Conservation (phyloP, 1,140 invertebrate genomes). For the Macrobrachium nipponense region DNA sequence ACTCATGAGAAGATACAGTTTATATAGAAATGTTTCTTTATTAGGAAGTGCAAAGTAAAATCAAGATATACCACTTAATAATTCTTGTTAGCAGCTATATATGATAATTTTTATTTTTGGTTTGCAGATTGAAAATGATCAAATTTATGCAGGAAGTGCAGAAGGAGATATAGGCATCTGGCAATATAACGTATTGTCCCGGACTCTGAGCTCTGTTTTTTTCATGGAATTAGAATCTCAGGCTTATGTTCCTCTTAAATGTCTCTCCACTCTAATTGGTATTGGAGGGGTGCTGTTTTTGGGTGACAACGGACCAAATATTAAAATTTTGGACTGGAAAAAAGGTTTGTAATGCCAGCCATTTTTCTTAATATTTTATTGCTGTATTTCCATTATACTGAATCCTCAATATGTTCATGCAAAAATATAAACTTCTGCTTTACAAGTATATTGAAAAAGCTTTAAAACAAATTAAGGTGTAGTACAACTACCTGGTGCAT, state of each 20-base stretch:
- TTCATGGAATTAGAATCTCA: slow-evolving; percentile 27
- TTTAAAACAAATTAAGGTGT: too few species aligned
- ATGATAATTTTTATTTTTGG: background rate
- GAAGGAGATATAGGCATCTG: slow-evolving; percentile 38
- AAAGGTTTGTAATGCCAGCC: background rate
- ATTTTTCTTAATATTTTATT: too few species aligned
- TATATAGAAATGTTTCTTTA: too few species aligned
- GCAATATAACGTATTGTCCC: background rate
- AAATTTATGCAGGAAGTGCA: slow-evolving; percentile 35
- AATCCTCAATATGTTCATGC: too few species aligned
- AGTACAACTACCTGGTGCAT: too few species aligned
- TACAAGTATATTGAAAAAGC: too few species aligned
- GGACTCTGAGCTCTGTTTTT: background rate
- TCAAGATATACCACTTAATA: background rate
- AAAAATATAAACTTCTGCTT: too few species aligned
- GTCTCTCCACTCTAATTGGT: background rate
- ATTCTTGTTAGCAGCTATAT: background rate
- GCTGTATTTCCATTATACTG: too few species aligned
- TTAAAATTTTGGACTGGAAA: slow-evolving; percentile 37
- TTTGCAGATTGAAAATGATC: slow-evolving; percentile 4
- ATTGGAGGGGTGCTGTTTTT: background rate
- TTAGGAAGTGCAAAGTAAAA: background rate
- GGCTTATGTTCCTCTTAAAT: slow-evolving; percentile 1
- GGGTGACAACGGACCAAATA: slow-evolving; percentile 41
- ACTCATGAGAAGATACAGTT: too few species aligned